Base-by-base conservation (phyloP, 2,113 vertebrate genomes). In the Notarius quadriscutis region DNA sequence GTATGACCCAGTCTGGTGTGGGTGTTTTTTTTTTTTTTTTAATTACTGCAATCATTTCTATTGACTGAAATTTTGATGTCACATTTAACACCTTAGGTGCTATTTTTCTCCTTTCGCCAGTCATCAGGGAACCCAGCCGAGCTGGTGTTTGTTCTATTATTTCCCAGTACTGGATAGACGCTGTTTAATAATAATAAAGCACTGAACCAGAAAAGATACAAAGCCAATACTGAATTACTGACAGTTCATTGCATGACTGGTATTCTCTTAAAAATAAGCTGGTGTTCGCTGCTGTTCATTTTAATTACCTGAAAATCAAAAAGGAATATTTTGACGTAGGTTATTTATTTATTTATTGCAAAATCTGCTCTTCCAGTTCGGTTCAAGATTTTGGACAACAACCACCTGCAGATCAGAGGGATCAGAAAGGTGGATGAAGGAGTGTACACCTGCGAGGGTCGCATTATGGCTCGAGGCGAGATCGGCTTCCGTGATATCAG, bases 341-440 rank as follows among this genome's bases (percentile, higher is more conserved):
- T 53, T 78, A 10, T 41, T n/a, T 81, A 1, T 62, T 62, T n/a
- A 7, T 63, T 2, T 51, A 17, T 41, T 79, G 34, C 75, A n/a
- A 69, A 79, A 22, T 55, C 27, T 50, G 53, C 51, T 15, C 22
- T 86, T 85, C 82, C 88, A 99, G 98, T 97, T 77, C 96, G 98
- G 4, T 99, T 99, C 91, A 96, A 95, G 89, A 94, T 97, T 85
- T 95, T 99, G 90, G 92, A 92, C 95, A 99, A 98, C 96, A 98
- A 99, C 94, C 99, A 99, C 95, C 96, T 99, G 91, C 97, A 99
- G 93, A 99, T 99, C 92, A 95, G 96, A 5, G 95, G 96, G 74
- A 99, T 99, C 93, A 98, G 97, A 95, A 99, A 99, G 94, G 97
- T 96, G 0, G 98, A 99, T 67, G 98, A 99, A 91, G 98, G 98